Evolutionary conservation across 2,888 invertebrate genomes (phyloP), one percentile per base, ranked within the genome.

Genomic region (Lycia hirtaria): DNA sequence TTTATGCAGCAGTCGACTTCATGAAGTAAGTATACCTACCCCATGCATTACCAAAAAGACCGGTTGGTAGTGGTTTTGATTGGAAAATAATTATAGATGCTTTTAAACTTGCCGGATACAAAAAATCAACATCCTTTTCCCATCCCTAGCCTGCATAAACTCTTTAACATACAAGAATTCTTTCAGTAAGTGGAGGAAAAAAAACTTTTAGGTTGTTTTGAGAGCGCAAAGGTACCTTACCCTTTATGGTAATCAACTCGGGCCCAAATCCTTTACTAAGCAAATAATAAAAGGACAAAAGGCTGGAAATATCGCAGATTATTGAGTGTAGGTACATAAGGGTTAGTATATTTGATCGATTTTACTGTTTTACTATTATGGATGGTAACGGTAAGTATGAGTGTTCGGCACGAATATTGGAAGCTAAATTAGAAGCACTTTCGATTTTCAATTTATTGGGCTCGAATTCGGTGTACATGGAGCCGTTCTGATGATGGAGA

Each of bases 191-290:
- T 47, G 33, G 32, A 24, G 51, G 33, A 35, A n/a, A 44, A 51
- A 52, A 54, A 49, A 45, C 22, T 24, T 55, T 54, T 59, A 15
- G 28, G 45, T 30, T 28, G 40, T 54, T 59, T 59, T 41, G 35
- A 54, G 38, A 54, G 45, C 45, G 33, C 22, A 38, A 38, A 58
- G 37, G 52, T 54, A 60, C 52, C 55, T 58, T 71, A 71, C 72
- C 75, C 73, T 78, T 78, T 77, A 78, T 78, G 78, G 69, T 69
- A 78, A 78, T 75, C 74, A 67, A 70, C 54, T 63, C 53, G 62
- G 55, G 59, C 65, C 68, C 75, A 71, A 76, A 76, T 68, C 73
- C 72, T 69, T 65, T 69, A 66, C 75, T 75, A 71, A 75, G 76
- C 77, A 78, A 78, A 78, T 76, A 75, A 64, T 62, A 68, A 69